Evolutionary conservation across 2,888 invertebrate species (phyloP).

Genomic region (Lagria hirta): DNA sequence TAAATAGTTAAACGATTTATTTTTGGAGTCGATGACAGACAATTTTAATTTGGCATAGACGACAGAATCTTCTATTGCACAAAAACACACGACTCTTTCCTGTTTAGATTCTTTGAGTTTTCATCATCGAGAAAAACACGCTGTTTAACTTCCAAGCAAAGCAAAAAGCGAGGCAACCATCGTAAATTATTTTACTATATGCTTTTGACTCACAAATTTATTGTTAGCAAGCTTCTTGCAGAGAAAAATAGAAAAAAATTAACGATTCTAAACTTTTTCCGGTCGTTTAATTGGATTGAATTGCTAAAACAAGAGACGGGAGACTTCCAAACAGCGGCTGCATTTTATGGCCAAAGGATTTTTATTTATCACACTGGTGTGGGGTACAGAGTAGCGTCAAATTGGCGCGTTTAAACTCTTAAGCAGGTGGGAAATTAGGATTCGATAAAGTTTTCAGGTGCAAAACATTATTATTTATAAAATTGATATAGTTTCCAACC

Average conservation of each 20-base stretch:
- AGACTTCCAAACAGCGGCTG: conserved; percentile 47
- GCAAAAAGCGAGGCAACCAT: conserved; percentile 29
- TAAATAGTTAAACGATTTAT: conserved; percentile 46
- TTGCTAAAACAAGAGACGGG: conserved; percentile 47
- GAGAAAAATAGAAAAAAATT: conserved; percentile 47
- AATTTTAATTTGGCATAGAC: conserved; percentile 49
- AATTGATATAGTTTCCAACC: no score
- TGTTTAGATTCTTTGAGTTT: conserved; percentile 29
- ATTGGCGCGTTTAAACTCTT: neutral
- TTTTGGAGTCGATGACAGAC: conserved; percentile 44
- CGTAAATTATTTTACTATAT: conserved; percentile 48
- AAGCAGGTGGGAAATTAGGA: conserved; percentile 9
- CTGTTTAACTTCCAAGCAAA: conserved; percentile 12
- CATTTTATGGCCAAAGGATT: conserved; percentile 46
- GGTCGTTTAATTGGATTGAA: conserved; percentile 54
- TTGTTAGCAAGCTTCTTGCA: conserved; percentile 45
- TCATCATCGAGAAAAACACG: conserved; percentile 10
- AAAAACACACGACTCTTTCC: conserved; percentile 35
- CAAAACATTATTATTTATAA: no score
- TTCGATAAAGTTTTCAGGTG: no score
- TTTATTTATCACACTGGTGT: conserved; percentile 16
- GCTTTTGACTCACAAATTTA: conserved; percentile 52
- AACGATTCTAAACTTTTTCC: conserved; percentile 53
- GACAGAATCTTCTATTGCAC: conserved; percentile 33
- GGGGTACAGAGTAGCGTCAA: conserved; percentile 1